phyloP scores from a whole-genome alignment of 30 jellyfish, hydroid and myxozoan genomes.

The Hydractinia symbiolongicarpus region DNA sequence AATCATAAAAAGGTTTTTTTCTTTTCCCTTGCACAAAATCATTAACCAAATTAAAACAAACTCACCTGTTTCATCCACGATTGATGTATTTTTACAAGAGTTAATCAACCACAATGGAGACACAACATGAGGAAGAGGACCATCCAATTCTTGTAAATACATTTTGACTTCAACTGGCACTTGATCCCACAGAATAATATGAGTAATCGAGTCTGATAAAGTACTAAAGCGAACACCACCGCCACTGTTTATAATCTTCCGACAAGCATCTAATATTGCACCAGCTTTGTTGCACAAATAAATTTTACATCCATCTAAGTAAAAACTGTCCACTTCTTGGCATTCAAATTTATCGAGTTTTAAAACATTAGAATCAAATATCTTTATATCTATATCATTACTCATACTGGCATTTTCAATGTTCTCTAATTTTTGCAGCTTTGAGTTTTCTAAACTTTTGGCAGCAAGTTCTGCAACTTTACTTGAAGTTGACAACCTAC shows the following conservation, averaged over 20 bases:
- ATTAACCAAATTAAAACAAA: too few species aligned
- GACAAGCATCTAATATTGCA: conserved; percentile 30
- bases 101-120: conserved; percentile 80
- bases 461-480: conserved; percentile 88
- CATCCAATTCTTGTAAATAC: conserved; percentile 22
- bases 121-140: conserved; percentile 73
- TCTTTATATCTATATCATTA: conserved; percentile 2
- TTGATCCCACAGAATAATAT: conserved; percentile 56
- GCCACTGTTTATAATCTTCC: conserved; percentile 62
- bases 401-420: background rate
- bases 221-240: conserved; percentile 73
- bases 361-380: conserved; percentile 14
- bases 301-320: conserved; percentile 76
- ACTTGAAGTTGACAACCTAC: conserved; percentile 11
- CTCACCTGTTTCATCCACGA: conserved; percentile 73
- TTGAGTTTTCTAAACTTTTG: conserved; percentile 43
- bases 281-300: conserved; percentile 48
- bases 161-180: conserved; percentile 31
- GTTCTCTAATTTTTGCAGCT: conserved; percentile 20
- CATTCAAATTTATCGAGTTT: background rate
- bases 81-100: conserved; percentile 45
- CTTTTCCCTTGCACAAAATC: too few species aligned
- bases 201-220: conserved; percentile 59
- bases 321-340: conserved; percentile 7
- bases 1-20: too few species aligned